Evolutionary conservation across 2,113 vertebrate genomes (phyloP).

Genomic region (Coptodon bakossiorum): DNA sequence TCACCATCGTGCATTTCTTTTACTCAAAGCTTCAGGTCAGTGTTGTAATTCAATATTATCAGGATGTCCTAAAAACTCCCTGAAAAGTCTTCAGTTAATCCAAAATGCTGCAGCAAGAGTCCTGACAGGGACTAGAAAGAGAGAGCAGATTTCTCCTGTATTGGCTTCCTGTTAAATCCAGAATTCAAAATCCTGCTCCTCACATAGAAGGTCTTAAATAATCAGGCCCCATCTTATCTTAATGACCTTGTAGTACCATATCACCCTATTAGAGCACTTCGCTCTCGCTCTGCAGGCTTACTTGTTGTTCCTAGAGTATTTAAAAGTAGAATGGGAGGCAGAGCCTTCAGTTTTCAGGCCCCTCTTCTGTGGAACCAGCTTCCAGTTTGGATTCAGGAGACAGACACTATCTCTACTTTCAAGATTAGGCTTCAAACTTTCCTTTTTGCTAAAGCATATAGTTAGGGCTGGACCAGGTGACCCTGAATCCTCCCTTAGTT

Average conservation of each 20-base stretch:
- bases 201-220: neutral
- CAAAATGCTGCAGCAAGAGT: no score
- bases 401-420: neutral
- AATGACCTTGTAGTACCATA: neutral
- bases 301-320: neutral
- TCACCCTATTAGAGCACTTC: neutral
- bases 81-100: rapidly evolving
- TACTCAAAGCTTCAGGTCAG: no score
- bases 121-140: no score
- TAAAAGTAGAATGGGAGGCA: neutral
- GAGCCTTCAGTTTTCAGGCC: neutral
- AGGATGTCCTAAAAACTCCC: no score
- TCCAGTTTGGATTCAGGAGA: neutral
- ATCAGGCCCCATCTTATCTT: neutral
- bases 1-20: no score
- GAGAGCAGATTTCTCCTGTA: no score
- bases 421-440: neutral
- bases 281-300: rapidly evolving
- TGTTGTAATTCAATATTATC: no score
- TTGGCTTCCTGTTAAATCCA: neutral
- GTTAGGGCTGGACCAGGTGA: neutral
- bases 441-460: neutral
- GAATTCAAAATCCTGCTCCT: neutral
- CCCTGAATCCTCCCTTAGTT: neutral
- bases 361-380: neutral